Evolutionary conservation across 2,888 invertebrate species (phyloP).

Genomic region (Cremastinae sp.): DNA sequence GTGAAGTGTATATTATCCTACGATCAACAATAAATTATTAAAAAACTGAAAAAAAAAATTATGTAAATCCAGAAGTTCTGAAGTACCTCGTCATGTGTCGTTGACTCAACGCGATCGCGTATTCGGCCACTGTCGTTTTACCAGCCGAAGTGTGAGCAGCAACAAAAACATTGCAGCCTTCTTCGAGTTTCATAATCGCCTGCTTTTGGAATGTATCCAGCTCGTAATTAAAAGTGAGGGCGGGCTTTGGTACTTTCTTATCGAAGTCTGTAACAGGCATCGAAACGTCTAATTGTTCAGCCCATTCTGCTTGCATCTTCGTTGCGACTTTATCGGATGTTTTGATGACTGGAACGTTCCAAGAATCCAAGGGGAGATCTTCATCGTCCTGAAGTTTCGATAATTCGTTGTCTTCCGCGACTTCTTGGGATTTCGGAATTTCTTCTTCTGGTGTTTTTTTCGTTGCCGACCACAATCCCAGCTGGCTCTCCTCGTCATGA

Average conservation of each 20-base stretch:
- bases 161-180: conserved; percentile 97
- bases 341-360: conserved; percentile 84
- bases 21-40: conserved; percentile 47
- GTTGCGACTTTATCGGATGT: conserved; percentile 83
- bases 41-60: not conserved
- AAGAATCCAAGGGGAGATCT: conserved; percentile 67
- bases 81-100: conserved; percentile 91
- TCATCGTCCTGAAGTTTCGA: conserved; percentile 50
- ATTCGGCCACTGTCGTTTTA: conserved; percentile 99
- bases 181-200: conserved; percentile 96
- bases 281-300: conserved; percentile 91
- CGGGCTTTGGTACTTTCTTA: conserved; percentile 90
- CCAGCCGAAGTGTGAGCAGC: conserved; percentile 99
- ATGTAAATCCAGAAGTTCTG: too few relatives aligned
- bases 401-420: conserved; percentile 66
- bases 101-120: conserved; percentile 97
- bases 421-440: conserved; percentile 59
- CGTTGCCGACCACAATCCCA: conserved; percentile 78
- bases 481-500: conserved; percentile 83
- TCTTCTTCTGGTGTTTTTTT: conserved; percentile 21
- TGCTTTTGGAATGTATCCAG: conserved; percentile 98
- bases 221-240: conserved; percentile 93
- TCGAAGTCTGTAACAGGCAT: conserved; percentile 91
- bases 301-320: conserved; percentile 88
- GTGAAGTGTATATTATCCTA: conserved; percentile 97